Percentiles rank a stretch among this genome's conserved stretches.
phyloP scores from a whole-genome alignment of 2,113 vertebrate species.

The Elaphurus davidianus region DNA sequence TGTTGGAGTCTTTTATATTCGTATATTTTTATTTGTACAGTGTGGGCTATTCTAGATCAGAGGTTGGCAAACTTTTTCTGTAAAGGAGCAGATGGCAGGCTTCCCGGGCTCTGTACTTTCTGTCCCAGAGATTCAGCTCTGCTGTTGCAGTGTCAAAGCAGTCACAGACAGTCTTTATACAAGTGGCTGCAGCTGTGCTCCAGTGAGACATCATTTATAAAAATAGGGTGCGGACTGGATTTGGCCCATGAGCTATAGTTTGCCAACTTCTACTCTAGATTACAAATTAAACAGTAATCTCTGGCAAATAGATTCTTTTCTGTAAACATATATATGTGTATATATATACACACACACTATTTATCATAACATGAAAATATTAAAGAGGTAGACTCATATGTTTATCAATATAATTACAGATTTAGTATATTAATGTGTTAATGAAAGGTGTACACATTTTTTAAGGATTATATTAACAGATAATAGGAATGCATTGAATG shows the following conservation, averaged over 20 bases:
- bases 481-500: conserved; percentile 2
- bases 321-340: neutral
- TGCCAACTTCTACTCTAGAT: neutral
- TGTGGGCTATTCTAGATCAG: neutral
- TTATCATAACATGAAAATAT: neutral
- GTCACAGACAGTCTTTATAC: neutral
- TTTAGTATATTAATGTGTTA: neutral
- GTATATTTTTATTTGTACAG: neutral
- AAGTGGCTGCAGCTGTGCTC: neutral
- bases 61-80: neutral
- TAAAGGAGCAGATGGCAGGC: neutral
- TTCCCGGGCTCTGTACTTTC: neutral
- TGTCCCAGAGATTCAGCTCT: neutral
- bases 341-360: neutral
- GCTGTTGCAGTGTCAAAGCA: neutral
- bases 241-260: neutral
- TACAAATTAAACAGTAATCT: neutral
- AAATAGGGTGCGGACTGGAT: neutral
- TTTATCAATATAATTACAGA: neutral
- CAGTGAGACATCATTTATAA: neutral
- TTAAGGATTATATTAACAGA: neutral
- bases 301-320: neutral
- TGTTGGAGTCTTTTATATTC: neutral
- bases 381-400: neutral
- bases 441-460: neutral